Evolutionary conservation across 1,140 invertebrate species (phyloP).

Genomic region (Platorchestia sp.): DNA sequence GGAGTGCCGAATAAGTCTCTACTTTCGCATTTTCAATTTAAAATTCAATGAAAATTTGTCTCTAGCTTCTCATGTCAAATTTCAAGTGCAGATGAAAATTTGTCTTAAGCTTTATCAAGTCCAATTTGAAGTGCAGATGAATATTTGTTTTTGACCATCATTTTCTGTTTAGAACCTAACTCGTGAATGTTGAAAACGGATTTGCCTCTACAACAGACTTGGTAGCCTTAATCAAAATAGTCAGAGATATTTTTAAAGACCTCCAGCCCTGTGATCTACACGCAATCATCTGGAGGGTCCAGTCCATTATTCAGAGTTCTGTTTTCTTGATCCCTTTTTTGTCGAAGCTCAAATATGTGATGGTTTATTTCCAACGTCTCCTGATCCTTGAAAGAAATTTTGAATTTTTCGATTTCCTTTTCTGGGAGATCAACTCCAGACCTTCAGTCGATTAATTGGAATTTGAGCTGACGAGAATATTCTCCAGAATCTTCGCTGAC

Average conservation of each 20-base stretch:
- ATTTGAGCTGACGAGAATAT: slow-evolving; percentile 8
- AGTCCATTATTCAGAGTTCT: neutral
- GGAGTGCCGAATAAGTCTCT: neutral
- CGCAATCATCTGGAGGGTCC: neutral
- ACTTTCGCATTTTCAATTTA: neutral
- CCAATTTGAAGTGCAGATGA: neutral
- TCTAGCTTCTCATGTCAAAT: no score
- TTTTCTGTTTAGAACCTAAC: neutral
- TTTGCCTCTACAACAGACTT: neutral
- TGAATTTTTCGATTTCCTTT: neutral
- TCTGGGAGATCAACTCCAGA: neutral
- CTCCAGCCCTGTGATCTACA: neutral
- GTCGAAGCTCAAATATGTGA: neutral
- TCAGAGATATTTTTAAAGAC: neutral
- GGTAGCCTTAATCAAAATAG: neutral
- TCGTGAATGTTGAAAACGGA: neutral
- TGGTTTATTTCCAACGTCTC: neutral
- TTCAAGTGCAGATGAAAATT: no score
- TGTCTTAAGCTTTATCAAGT: neutral
- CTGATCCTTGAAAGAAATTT: neutral
- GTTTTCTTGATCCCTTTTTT: neutral
- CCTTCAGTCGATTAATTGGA: neutral
- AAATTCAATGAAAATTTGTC: no score
- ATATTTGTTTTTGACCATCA: neutral
- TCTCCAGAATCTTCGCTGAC: neutral